Conservation (phyloP, 2,113 vertebrate genomes). For the Stigmatopora argus region DNA sequence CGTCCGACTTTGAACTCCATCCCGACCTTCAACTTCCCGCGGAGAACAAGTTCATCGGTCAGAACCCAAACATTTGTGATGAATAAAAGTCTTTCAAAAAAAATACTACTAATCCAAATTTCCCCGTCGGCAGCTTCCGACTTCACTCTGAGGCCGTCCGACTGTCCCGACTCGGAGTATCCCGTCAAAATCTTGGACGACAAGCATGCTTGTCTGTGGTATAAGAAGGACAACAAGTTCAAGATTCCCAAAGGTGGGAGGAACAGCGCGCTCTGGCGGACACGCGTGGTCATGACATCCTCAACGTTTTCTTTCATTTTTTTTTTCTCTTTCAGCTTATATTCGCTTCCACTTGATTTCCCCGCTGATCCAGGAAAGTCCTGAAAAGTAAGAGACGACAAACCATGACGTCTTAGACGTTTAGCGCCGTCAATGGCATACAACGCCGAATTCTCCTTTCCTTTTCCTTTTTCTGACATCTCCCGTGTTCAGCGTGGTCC, state of each 20-base stretch:
- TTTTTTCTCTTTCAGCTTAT: slow-evolving; percentile 73
- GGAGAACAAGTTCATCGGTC: slow-evolving; percentile 93
- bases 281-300: neutral
- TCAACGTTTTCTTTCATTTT: neutral
- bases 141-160: slow-evolving; percentile 80
- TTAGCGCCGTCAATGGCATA: no score
- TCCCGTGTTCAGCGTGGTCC: slow-evolving; percentile 73
- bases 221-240: slow-evolving; percentile 94
- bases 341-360: slow-evolving; percentile 90
- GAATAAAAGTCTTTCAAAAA: neutral
- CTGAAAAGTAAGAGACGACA: slow-evolving; percentile 80
- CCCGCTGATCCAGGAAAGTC: slow-evolving; percentile 85
- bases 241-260: slow-evolving; percentile 90
- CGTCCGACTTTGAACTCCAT: slow-evolving; percentile 77
- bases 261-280: neutral
- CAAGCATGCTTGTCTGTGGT: slow-evolving; percentile 84
- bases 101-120: neutral
- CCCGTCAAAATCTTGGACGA: slow-evolving; percentile 76
- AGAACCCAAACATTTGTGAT: slow-evolving; percentile 28
- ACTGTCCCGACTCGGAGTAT: slow-evolving; percentile 82
- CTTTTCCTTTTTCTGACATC: no score
- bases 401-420: no score
- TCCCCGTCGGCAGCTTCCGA: slow-evolving; percentile 74
- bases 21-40: slow-evolving; percentile 84
- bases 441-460: no score